Base-by-base conservation (phyloP, 2,888 invertebrate genomes). In the Daptonema setosum region DNA sequence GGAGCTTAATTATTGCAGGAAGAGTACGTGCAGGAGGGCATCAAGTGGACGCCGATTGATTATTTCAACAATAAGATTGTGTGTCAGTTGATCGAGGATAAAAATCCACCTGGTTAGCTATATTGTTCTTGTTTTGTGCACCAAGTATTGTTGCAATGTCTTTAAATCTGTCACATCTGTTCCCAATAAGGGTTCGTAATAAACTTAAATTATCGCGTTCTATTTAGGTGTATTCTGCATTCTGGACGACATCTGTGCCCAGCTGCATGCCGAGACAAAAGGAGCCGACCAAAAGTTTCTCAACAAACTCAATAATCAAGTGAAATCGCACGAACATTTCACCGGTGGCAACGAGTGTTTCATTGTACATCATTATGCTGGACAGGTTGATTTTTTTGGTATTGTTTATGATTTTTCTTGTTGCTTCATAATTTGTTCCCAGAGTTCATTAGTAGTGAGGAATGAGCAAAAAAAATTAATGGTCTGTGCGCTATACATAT, bases 61-160 rank as follows among this genome's bases (percentile, higher is more conserved):
- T 81, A 79, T 69, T 81, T 81, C 73, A 80, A 81, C 73, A 81
- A 81, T 66, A 78, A 79, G 67, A 71, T 81, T 54, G 81, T 81
- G 8, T 81, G 81, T 66, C 80, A 81, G 63, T 71, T 81, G 60
- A 80, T 81, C 55, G 81, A 81, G 67, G 75, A 73, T 35, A 77
- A 77, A 65, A 72, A 72, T 61, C 74, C 75, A 41, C 79, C 80
- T 2, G 81, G 81, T 65, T 20, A 54, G 59, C 8, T 22, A 30
- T 24, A 57, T 17, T 56, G 22, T 35, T 11, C 20, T 28, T 24
- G 17, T 17, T 17, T 35, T 35, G 11, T n/a, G n/a, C n/a, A n/a
- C n/a, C n/a, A n/a, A n/a, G n/a, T n/a, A n/a, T n/a, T n/a, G n/a
- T n/a, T n/a, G n/a, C n/a, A n/a, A n/a, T n/a, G n/a, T n/a, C n/a